Evolutionary conservation across 2,113 vertebrate genomes (phyloP).

Genomic region (Hippocampus zosterae): DNA sequence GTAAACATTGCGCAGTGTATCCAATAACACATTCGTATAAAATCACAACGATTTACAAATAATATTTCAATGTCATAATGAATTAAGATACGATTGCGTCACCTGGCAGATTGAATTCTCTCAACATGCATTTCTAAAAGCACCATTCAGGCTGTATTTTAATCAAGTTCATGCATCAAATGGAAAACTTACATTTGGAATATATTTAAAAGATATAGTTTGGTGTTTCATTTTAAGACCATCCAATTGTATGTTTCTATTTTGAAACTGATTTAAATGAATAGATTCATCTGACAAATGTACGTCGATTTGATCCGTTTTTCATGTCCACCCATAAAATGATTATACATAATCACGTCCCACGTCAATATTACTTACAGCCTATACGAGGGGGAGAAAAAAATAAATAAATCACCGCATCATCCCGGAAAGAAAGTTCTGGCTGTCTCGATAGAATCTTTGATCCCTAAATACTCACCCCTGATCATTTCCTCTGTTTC

Average conservation of each 20-base stretch:
- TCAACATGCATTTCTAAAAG: background rate
- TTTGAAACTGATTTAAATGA: slow-evolving; percentile 22
- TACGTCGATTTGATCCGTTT: slow-evolving; percentile 19
- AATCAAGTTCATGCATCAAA: slow-evolving; percentile 9
- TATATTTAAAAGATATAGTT: slow-evolving; percentile 9
- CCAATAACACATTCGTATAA: background rate
- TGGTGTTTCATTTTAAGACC: background rate
- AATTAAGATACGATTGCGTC: background rate
- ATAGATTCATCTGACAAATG: slow-evolving; percentile 19
- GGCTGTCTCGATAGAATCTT: slow-evolving; percentile 48
- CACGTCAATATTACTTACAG: slow-evolving; percentile 48
- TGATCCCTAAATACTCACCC: slow-evolving; percentile 60
- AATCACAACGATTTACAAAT: slow-evolving; percentile 1
- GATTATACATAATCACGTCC: slow-evolving; percentile 31
- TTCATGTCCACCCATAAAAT: slow-evolving; percentile 41
- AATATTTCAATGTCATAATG: background rate
- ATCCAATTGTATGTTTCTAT: slow-evolving; percentile 13
- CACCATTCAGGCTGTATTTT: slow-evolving; percentile 3
- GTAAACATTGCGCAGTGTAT: background rate
- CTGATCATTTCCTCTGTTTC: slow-evolving; percentile 61
- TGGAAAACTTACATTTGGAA: slow-evolving; percentile 10
- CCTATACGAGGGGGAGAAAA: slow-evolving; percentile 3
- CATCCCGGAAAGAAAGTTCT: slow-evolving; percentile 59
- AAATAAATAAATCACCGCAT: slow-evolving; percentile 21
- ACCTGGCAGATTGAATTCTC: slow-evolving; percentile 1